Conservation (phyloP, 1,140 invertebrate species). For the Procambarus clarkii region DNA sequence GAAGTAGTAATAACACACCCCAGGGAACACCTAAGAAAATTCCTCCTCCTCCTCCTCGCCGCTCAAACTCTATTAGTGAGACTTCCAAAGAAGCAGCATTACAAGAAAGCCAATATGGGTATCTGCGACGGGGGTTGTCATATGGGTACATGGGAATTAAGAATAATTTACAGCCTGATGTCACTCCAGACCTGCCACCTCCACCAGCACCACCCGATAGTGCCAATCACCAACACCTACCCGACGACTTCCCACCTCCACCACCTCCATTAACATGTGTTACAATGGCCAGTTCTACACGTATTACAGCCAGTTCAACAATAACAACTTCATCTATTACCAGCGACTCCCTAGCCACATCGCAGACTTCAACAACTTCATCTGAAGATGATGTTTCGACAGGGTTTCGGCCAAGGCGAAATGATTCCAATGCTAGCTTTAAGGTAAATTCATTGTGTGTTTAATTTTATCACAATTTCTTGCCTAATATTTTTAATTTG, state of each 20-base stretch:
- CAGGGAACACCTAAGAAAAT: slow-evolving; percentile 81
- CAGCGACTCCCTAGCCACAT: slow-evolving; percentile 43
- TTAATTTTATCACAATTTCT: too few species aligned
- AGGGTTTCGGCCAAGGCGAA: slow-evolving; percentile 81
- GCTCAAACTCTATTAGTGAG: slow-evolving; percentile 78
- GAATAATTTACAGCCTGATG: slow-evolving; percentile 70
- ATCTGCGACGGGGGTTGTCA: slow-evolving; percentile 52
- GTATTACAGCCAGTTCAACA: slow-evolving; percentile 62
- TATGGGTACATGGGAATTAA: slow-evolving; percentile 71
- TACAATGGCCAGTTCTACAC: slow-evolving; percentile 69
- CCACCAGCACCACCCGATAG: slow-evolving; percentile 71
- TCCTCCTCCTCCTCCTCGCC: slow-evolving; percentile 91
- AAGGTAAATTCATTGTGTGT: slow-evolving; percentile 79
- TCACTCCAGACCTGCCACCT: slow-evolving; percentile 70
- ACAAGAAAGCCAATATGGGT: slow-evolving; percentile 66
- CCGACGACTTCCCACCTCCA: slow-evolving; percentile 77
- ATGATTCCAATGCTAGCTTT: slow-evolving; percentile 90
- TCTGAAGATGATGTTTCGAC: slow-evolving; percentile 22
- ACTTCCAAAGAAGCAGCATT: slow-evolving; percentile 78
- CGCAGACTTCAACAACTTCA: slow-evolving; percentile 43
- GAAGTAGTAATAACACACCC: slow-evolving; percentile 71
- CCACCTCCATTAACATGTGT: slow-evolving; percentile 76
- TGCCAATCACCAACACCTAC: slow-evolving; percentile 72
- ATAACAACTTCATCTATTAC: slow-evolving; percentile 64
- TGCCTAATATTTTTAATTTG: not conserved